Percentiles rank a stretch among this genome's conserved stretches.
Conservation (phyloP, 2,797 vertebrate species). For the Girardinus metallicus region DNA sequence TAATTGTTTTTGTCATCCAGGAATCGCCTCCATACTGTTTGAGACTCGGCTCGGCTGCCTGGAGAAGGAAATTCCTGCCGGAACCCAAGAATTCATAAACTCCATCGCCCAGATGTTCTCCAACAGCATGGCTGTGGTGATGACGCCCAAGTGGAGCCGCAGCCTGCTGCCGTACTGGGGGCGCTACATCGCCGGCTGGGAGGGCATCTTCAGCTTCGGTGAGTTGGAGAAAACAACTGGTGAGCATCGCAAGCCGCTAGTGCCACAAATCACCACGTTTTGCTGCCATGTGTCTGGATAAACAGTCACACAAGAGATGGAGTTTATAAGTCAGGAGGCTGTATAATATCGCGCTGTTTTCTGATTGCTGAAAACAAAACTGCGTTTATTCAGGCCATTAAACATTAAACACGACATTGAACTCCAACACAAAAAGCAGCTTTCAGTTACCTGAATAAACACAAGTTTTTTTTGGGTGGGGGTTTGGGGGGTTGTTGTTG, state of each 20-base stretch:
- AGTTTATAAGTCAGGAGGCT: too few species aligned
- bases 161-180: slow-evolving; percentile 86
- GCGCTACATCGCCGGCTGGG: slow-evolving; percentile 87
- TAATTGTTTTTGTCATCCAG: slow-evolving; percentile 65
- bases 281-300: background rate
- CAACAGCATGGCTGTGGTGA: slow-evolving; percentile 73
- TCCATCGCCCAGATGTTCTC: slow-evolving; percentile 87
- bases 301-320: background rate
- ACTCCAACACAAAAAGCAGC: background rate
- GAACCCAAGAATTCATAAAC: slow-evolving; percentile 86
- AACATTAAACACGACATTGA: background rate
- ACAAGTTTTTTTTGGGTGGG: too few species aligned
- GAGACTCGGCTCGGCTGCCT: slow-evolving; percentile 93
- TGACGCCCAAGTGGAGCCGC: slow-evolving; percentile 88
- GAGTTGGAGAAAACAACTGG: slow-evolving; percentile 43
- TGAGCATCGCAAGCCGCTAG: background rate
- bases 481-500: background rate
- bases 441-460: background rate
- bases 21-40: slow-evolving; percentile 91
- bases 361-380: background rate
- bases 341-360: background rate
- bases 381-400: background rate
- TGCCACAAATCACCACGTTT: background rate
- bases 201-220: slow-evolving; percentile 92
- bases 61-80: slow-evolving; percentile 83